These are phyloP conservation scores for Spodoptera frugiperda DNA, from an alignment of 1,140 invertebrate species.

Conservation along the genomic window DNA sequence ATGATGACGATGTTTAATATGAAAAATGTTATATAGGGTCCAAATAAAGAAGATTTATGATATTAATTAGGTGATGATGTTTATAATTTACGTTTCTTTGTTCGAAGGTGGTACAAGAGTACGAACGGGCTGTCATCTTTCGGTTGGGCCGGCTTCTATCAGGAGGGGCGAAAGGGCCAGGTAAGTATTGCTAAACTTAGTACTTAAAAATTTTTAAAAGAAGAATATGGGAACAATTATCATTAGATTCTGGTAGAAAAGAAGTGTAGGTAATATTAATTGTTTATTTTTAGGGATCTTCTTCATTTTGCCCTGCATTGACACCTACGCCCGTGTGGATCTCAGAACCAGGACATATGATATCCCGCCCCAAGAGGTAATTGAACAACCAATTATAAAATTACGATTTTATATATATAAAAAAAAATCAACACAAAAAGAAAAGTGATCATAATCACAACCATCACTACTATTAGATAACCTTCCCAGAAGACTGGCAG, in stretches of 20 bases:
- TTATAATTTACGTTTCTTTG: conserved; percentile 17
- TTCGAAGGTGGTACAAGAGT: conserved; percentile 94
- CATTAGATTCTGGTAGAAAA: neutral
- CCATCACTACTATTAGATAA: no score
- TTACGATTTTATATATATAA: neutral
- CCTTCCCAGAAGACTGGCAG: neutral
- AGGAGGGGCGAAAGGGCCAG: conserved; percentile 96
- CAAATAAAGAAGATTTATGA: no score
- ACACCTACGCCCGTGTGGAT: conserved; percentile 96
- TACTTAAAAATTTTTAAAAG: neutral
- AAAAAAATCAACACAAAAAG: no score
- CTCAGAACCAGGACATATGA: conserved; percentile 96
- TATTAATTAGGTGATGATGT: no score
- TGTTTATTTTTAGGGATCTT: conserved; percentile 91
- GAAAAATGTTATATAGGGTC: no score
- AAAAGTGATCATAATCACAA: no score
- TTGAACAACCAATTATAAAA: no score
- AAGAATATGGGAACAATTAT: no score
- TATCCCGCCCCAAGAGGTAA: conserved; percentile 97
- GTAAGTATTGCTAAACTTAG: conserved; percentile 81
- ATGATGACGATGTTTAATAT: no score
- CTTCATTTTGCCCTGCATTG: conserved; percentile 97
- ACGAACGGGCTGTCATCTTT: conserved; percentile 96
- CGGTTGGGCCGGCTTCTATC: conserved; percentile 93
- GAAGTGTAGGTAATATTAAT: neutral